A percentile compares a stretch with the other conserved stretches of the same genome.
Conservation (phyloP, 2,113 vertebrate genomes). For the Nerophis ophidion region DNA sequence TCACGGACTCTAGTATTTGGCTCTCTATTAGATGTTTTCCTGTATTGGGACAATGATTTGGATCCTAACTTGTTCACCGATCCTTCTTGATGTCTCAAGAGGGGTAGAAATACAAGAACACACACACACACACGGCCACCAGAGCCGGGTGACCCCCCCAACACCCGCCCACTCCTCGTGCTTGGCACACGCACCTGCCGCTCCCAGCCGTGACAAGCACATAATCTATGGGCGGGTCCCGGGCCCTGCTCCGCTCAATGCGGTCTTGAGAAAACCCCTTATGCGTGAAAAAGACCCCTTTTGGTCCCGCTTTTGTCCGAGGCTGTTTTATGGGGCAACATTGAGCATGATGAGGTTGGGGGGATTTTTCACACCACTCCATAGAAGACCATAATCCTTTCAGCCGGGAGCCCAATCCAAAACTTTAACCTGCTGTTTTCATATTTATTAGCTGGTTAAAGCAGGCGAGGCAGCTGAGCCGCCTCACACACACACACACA, state of each 20-base stretch:
- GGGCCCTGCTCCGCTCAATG: conserved; percentile 74
- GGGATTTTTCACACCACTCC: conserved; percentile 83
- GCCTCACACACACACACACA: conserved; percentile 2
- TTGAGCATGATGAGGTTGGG: conserved; percentile 86
- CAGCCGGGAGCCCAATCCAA: conserved; percentile 75
- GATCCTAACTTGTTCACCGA: no score
- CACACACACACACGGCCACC: conserved; percentile 27
- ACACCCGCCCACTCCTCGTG: conserved; percentile 55
- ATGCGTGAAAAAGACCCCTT: conserved; percentile 75
- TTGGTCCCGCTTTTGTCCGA: conserved; percentile 72
- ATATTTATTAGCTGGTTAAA: conserved; percentile 78
- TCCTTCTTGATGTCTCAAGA: no score
- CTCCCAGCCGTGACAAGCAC: conserved; percentile 72
- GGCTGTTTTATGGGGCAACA: conserved; percentile 84
- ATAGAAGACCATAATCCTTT: conserved; percentile 84
- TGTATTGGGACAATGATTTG: no score
- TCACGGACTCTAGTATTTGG: no score
- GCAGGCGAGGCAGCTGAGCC: conserved; percentile 76
- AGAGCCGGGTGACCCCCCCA: conserved; percentile 54
- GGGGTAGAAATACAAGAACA: no score
- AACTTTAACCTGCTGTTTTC: conserved; percentile 84
- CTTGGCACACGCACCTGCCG: conserved; percentile 76
- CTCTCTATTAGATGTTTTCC: no score
- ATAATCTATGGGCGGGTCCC: conserved; percentile 84
- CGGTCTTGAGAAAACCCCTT: conserved; percentile 80